These are phyloP conservation scores for Heliocidaris erythrogramma DNA, from an alignment of 35 echinoderm and acorn worm genomes.

Conservation along the genomic window DNA sequence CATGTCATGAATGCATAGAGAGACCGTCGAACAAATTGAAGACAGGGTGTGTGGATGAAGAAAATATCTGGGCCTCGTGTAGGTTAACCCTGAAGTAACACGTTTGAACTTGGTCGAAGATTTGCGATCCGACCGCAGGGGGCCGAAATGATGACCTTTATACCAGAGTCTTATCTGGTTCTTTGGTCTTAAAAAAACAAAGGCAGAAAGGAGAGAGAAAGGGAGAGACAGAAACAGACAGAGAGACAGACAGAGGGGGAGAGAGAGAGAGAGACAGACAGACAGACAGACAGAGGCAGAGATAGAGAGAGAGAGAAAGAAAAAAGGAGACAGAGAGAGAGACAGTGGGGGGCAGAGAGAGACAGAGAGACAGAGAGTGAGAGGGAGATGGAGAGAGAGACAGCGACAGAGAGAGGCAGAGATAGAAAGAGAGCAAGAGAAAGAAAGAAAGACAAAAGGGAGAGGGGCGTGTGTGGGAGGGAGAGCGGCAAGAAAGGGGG, in stretches of 20 bases:
- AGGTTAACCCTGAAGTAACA: not conserved
- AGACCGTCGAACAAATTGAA: not conserved
- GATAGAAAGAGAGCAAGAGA: not conserved
- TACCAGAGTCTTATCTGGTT: not conserved
- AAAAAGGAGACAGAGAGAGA: not conserved
- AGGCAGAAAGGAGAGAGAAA: not conserved
- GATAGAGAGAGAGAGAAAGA: not conserved
- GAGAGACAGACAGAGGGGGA: not conserved
- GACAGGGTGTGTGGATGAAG: not conserved
- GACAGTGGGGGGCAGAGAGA: not conserved
- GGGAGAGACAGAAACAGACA: not conserved
- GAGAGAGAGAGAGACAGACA: not conserved
- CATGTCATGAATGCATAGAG: not conserved
- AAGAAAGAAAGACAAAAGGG: not conserved
- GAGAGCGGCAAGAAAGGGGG: no score
- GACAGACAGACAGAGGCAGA: not conserved
- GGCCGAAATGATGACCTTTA: not conserved
- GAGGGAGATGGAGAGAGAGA: not conserved
- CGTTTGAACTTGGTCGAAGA: constrained; percentile 10
- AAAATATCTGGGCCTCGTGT: not conserved
- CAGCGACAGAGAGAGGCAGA: not conserved
- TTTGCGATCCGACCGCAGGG: not conserved
- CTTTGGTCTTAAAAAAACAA: not conserved
- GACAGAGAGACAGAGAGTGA: not conserved
- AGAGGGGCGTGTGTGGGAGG: no score